These are phyloP conservation scores for Dendrolimus kikuchii DNA, from an alignment of 1,140 invertebrate genomes.

Conservation along the genomic window DNA sequence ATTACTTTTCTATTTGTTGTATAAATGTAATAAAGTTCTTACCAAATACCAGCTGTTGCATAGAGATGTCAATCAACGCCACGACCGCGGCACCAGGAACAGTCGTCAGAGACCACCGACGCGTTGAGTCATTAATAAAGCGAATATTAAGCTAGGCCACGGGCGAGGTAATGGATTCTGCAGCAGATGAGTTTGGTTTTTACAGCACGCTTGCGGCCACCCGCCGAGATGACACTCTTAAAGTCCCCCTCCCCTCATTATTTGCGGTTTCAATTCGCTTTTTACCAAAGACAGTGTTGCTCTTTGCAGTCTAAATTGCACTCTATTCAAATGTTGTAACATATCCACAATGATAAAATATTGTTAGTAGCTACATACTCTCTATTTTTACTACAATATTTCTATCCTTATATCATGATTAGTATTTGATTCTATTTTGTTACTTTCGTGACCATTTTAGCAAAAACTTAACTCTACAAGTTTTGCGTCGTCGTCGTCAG, in stretches of 20 bases:
- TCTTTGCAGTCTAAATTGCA: slow-evolving; percentile 38
- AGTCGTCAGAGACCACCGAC: slow-evolving; percentile 29
- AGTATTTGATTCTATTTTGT: too few relatives aligned
- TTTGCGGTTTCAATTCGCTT: slow-evolving; percentile 69
- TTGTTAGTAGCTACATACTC: too few relatives aligned
- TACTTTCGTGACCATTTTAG: too few relatives aligned
- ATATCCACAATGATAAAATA: slow-evolving; percentile 7
- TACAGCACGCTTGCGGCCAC: slow-evolving; percentile 60
- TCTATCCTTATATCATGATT: too few relatives aligned
- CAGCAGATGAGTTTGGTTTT: slow-evolving; percentile 61
- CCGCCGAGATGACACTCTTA: slow-evolving; percentile 44
- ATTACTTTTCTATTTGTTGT: too few relatives aligned
- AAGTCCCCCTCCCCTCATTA: slow-evolving; percentile 33
- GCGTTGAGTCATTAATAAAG: slow-evolving; percentile 49
- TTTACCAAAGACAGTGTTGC: slow-evolving; percentile 48
- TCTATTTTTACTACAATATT: too few relatives aligned
- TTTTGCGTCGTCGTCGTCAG: too few relatives aligned
- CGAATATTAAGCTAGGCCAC: slow-evolving; percentile 51
- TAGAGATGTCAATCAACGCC: slow-evolving; percentile 1
- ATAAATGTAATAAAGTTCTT: not conserved
- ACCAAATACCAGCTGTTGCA: not conserved
- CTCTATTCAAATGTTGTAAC: slow-evolving; percentile 34
- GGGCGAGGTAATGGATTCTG: slow-evolving; percentile 41
- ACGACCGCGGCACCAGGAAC: not conserved
- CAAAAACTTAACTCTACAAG: too few relatives aligned